Conservation (phyloP, 2,113 vertebrate species). For the Rhipidura dahli region DNA sequence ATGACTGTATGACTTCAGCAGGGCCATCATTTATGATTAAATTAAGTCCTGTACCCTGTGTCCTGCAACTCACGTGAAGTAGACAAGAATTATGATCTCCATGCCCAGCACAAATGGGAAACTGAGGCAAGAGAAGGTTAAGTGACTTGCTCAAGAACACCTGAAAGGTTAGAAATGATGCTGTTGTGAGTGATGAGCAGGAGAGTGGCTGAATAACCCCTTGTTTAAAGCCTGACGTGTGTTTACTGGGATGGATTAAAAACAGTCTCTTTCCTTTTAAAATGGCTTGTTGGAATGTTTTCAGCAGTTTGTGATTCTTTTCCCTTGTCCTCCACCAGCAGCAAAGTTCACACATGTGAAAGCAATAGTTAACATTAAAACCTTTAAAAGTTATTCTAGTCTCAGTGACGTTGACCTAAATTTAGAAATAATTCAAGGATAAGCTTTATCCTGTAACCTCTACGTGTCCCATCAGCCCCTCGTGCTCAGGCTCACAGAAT, state of each 20-base stretch:
- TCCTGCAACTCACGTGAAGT: not conserved
- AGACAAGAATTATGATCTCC: not conserved
- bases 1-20: not conserved
- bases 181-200: not conserved
- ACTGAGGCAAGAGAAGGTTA: not conserved
- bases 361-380: not conserved
- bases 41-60: not conserved
- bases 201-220: not conserved
- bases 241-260: not conserved
- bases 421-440: not conserved
- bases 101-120: not conserved
- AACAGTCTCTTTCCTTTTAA: not conserved
- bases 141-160: not conserved
- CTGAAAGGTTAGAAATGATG: not conserved
- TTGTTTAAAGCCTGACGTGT: not conserved
- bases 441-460: not conserved
- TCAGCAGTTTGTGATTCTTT: not conserved
- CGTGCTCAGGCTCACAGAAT: not conserved
- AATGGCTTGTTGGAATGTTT: not conserved
- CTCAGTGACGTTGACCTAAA: not conserved
- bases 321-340: not conserved
- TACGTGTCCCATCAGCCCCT: fast-evolving
- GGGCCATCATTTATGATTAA: not conserved
- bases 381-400: not conserved
- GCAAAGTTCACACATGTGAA: not conserved